Evolutionary conservation across 2,113 vertebrate genomes (phyloP).

Genomic region (Oncorhynchus nerka): DNA sequence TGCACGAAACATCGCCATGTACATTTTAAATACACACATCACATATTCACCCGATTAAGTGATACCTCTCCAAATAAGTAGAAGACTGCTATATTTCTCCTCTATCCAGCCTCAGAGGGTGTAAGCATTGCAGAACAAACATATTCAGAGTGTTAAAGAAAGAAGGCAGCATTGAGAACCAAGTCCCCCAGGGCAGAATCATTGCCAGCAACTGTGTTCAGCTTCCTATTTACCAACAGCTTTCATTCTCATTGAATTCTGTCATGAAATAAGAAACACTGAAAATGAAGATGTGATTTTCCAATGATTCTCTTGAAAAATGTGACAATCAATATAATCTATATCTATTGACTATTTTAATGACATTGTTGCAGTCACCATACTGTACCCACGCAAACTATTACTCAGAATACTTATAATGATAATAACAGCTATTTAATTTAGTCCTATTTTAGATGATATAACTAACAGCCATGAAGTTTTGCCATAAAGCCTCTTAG

Average conservation of each 20-base stretch:
- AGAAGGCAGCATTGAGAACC: conserved; percentile 57
- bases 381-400: not conserved
- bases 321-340: conserved; percentile 54
- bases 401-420: conserved; percentile 55
- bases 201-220: conserved; percentile 40
- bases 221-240: conserved; percentile 35
- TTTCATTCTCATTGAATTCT: conserved; percentile 17
- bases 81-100: conserved; percentile 15
- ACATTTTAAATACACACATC: conserved; percentile 70
- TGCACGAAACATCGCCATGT: conserved; percentile 50
- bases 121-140: conserved; percentile 58
- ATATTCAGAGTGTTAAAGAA: conserved; percentile 58
- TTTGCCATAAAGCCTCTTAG: conserved; percentile 79
- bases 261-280: conserved; percentile 38
- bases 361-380: conserved; percentile 44
- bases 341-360: conserved; percentile 59
- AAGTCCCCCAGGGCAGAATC: conserved; percentile 43
- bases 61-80: conserved; percentile 54
- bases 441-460: conserved; percentile 75
- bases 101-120: conserved; percentile 44
- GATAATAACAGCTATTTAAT: conserved; percentile 74
- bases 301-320: conserved; percentile 50
- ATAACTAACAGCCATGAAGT: conserved; percentile 78
- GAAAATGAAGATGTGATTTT: conserved; percentile 34
- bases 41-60: conserved; percentile 70